Evolutionary conservation across 1,140 invertebrate species (phyloP).

Genomic region (Lepidurus couesii): DNA sequence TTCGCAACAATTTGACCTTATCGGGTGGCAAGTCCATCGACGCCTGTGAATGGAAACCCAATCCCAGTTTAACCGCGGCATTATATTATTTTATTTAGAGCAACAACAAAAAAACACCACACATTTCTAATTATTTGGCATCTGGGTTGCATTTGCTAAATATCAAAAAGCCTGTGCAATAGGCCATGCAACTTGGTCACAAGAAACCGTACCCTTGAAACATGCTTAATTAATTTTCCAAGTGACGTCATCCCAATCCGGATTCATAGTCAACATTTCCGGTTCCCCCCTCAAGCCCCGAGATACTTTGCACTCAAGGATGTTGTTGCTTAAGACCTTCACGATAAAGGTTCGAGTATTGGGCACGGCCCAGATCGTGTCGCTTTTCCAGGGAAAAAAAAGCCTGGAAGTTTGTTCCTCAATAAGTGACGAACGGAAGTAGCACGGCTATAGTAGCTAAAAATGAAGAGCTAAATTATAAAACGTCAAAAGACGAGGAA

Average conservation of each 20-base stretch:
- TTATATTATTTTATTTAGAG: too few species aligned
- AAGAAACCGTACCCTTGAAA: background rate
- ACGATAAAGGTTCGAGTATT: background rate
- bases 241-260: background rate
- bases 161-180: too few species aligned
- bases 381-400: background rate
- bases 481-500: too few species aligned
- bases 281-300: background rate
- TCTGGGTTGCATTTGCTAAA: too few species aligned
- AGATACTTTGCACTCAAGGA: background rate
- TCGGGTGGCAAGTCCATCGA: constrained; percentile 99
- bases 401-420: too few species aligned
- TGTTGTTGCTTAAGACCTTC: background rate
- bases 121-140: too few species aligned
- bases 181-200: background rate
- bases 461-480: too few species aligned
- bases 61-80: background rate
- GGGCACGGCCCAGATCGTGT: background rate
- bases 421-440: too few species aligned
- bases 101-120: too few species aligned
- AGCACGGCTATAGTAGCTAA: too few species aligned
- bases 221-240: background rate
- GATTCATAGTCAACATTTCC: background rate
- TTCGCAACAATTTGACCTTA: constrained; percentile 92
- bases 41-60: constrained; percentile 51